Conservation (phyloP, 1,140 invertebrate species). For the Babylonia areolata region DNA sequence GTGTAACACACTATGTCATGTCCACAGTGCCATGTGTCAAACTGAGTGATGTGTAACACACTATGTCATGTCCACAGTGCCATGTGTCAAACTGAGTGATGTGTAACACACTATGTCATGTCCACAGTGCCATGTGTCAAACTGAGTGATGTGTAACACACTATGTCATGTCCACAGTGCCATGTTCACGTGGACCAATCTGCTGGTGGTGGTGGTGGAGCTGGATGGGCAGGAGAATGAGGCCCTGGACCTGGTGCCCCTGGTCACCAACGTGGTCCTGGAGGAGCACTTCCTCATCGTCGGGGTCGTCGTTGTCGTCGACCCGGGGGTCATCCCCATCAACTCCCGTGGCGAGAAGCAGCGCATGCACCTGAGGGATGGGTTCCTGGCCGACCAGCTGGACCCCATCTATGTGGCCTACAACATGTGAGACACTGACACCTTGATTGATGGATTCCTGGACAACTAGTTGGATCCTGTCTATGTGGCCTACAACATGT, state of each 20-base stretch:
- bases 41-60: too few relatives aligned
- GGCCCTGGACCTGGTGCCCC: conserved; percentile 97
- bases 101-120: too few relatives aligned
- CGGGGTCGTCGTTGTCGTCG: conserved; percentile 98
- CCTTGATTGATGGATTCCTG: conserved; percentile 95
- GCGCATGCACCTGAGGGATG: conserved; percentile 98
- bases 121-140: too few relatives aligned
- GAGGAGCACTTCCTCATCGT: conserved; percentile 99
- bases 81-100: too few relatives aligned
- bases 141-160: conserved; percentile 20
- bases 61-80: too few relatives aligned
- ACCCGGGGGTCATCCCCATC: conserved; percentile 98
- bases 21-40: too few relatives aligned
- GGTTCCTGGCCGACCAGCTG: conserved; percentile 97
- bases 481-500: conserved; percentile 99
- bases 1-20: too few relatives aligned
- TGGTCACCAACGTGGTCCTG: conserved; percentile 97
- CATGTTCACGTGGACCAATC: conserved; percentile 99
- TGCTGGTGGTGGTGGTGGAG: conserved; percentile 94
- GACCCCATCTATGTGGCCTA: conserved; percentile 99
- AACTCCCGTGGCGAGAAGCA: conserved; percentile 99
- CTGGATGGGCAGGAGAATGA: conserved; percentile 98
- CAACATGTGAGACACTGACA: conserved; percentile 83
- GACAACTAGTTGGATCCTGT: conserved; percentile 99
- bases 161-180: conserved; percentile 87